Evolutionary conservation across 2,888 invertebrate species (phyloP).

Genomic region (Therioaphis trifolii): DNA sequence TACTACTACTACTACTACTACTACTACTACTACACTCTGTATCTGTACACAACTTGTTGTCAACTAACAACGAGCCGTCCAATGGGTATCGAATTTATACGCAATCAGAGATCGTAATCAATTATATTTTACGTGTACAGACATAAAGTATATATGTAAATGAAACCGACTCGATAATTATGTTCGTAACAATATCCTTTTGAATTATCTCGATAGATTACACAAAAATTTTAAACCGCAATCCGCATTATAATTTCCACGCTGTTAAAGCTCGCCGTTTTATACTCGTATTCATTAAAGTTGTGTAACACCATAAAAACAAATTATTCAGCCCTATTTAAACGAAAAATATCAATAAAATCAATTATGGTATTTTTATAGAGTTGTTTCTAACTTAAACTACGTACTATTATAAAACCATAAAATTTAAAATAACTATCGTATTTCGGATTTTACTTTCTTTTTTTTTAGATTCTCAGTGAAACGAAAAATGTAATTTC

Average conservation of each 20-base stretch:
- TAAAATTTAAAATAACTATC: too few relatives aligned
- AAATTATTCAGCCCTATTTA: background rate
- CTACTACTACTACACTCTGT: background rate
- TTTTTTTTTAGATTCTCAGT: too few relatives aligned
- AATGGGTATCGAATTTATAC: background rate
- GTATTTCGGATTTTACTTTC: too few relatives aligned
- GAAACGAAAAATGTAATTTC: too few relatives aligned
- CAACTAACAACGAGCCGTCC: background rate
- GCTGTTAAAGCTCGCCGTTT: background rate
- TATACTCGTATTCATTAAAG: background rate
- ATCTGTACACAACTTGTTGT: background rate
- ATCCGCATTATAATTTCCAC: background rate
- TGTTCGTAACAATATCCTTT: background rate
- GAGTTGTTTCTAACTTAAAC: too few relatives aligned
- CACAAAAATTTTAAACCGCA: background rate
- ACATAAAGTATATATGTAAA: background rate
- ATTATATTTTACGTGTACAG: conserved; percentile 18
- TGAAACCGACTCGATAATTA: background rate
- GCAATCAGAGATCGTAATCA: conserved; percentile 18
- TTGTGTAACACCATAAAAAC: background rate
- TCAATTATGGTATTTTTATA: too few relatives aligned
- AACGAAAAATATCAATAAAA: too few relatives aligned
- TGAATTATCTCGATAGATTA: background rate
- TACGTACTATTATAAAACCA: too few relatives aligned
- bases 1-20: background rate